Evolutionary conservation across 2,888 invertebrate genomes (phyloP).

Genomic region (Ophioninae sp.): DNA sequence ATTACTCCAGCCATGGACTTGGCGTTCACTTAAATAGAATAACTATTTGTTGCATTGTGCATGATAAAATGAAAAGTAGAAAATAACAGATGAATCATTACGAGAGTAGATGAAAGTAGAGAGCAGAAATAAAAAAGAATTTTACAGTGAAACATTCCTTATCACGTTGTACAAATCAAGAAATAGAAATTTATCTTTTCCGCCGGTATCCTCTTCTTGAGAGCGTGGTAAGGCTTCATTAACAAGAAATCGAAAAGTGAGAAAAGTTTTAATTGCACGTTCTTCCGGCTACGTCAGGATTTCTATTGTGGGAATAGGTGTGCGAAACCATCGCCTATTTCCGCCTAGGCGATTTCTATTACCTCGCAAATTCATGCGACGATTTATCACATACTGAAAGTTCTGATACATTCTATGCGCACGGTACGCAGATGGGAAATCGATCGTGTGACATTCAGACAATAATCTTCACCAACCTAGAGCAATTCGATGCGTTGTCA

Average conservation of each 20-base stretch:
- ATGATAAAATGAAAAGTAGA: background rate
- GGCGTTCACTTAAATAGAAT: too few species aligned
- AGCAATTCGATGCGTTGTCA: background rate
- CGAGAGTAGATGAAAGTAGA: background rate
- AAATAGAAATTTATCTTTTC: background rate
- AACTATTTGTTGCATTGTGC: too few species aligned
- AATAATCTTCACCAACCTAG: slow-evolving; percentile 32
- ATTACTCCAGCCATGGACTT: too few species aligned
- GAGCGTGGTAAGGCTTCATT: slow-evolving; percentile 31
- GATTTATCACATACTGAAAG: slow-evolving; percentile 19
- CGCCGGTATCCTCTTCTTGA: background rate
- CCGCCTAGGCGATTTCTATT: slow-evolving; percentile 59
- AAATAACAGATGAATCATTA: background rate
- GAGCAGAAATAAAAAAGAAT: background rate
- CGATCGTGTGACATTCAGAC: slow-evolving; percentile 20
- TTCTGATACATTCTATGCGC: slow-evolving; percentile 34
- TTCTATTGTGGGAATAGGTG: slow-evolving; percentile 21
- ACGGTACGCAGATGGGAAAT: slow-evolving; percentile 51
- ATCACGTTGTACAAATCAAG: background rate
- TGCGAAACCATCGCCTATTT: slow-evolving; percentile 47
- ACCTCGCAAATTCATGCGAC: slow-evolving; percentile 47
- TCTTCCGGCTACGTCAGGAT: slow-evolving; percentile 48
- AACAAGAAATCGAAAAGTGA: slow-evolving; percentile 42
- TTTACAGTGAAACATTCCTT: background rate
- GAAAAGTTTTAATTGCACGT: slow-evolving; percentile 24